Evolutionary conservation across 2,888 invertebrate species (phyloP).

Genomic region (Idaea straminata): DNA sequence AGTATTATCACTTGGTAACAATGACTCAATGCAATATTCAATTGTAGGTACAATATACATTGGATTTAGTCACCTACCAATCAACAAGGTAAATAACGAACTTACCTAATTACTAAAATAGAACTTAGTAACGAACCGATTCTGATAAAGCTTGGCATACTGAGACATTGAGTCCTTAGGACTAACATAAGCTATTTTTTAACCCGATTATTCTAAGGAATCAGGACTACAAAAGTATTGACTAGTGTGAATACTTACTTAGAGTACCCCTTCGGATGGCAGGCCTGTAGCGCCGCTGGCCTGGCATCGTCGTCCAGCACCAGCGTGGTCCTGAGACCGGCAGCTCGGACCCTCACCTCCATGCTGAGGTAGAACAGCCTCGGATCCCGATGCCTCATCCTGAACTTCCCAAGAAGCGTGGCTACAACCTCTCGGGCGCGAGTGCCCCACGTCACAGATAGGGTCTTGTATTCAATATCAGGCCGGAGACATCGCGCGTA

Average conservation of each 20-base stretch:
- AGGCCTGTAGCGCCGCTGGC: slow-evolving; percentile 94
- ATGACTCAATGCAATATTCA: background rate
- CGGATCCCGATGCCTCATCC: slow-evolving; percentile 95
- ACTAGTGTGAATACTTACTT: slow-evolving; percentile 77
- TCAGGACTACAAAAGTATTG: too few relatives aligned
- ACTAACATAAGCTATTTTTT: too few relatives aligned
- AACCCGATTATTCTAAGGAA: too few relatives aligned
- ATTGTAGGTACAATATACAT: background rate
- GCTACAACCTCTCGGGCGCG: slow-evolving; percentile 92
- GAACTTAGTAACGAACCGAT: background rate
- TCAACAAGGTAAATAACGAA: background rate
- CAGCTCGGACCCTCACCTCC: slow-evolving; percentile 93
- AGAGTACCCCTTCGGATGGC: slow-evolving; percentile 96
- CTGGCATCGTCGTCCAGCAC: slow-evolving; percentile 93
- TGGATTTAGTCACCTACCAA: too few relatives aligned
- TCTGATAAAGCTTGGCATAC: too few relatives aligned
- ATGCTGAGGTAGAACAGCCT: slow-evolving; percentile 95
- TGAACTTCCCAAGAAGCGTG: slow-evolving; percentile 91
- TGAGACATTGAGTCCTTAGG: too few relatives aligned
- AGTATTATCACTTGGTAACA: slow-evolving; percentile 5
- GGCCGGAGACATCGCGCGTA: slow-evolving; percentile 93
- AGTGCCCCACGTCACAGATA: slow-evolving; percentile 93
- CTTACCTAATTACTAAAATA: background rate
- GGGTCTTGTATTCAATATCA: slow-evolving; percentile 97
- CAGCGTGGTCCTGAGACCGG: slow-evolving; percentile 89